Conservation (phyloP, 2,888 invertebrate species). For the Platerodrilus igneus region DNA sequence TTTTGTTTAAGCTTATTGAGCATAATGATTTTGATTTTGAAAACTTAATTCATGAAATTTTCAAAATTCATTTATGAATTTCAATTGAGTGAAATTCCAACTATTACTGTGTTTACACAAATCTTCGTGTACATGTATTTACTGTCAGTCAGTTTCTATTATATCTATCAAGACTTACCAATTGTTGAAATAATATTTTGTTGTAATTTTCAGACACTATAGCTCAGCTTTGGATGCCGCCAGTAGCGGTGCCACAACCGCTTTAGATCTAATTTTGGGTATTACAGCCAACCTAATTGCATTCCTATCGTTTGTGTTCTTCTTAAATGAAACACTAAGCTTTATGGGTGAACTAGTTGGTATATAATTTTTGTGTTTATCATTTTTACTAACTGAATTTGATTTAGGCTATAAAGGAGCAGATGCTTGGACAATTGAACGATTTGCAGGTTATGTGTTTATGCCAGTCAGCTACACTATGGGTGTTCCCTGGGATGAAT, state of each 20-base stretch:
- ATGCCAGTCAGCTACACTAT: conserved; percentile 87
- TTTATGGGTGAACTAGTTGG: conserved; percentile 83
- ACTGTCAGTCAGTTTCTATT: too few species aligned
- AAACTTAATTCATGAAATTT: too few species aligned
- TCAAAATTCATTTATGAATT: too few species aligned
- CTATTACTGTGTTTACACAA: too few species aligned
- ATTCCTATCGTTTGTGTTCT: conserved; percentile 82
- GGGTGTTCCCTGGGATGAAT: conserved; percentile 74
- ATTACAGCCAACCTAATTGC: conserved; percentile 90
- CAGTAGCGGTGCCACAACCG: conserved; percentile 79
- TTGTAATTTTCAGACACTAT: conserved; percentile 60
- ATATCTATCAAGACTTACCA: neutral
- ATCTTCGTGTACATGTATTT: too few species aligned
- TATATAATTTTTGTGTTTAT: too few species aligned
- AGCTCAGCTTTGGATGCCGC: conserved; percentile 87
- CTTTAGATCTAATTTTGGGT: conserved; percentile 74
- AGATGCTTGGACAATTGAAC: conserved; percentile 60
- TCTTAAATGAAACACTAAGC: conserved; percentile 72
- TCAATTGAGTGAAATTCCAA: too few species aligned
- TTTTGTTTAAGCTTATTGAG: too few species aligned
- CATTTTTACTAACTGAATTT: too few species aligned
- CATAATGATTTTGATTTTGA: too few species aligned
- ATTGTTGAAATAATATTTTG: neutral
- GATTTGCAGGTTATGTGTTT: conserved; percentile 81
- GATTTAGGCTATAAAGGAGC: conserved; percentile 36